Conservation (phyloP, 1,140 invertebrate species). For the Pseudomyrmex cubaensis region DNA sequence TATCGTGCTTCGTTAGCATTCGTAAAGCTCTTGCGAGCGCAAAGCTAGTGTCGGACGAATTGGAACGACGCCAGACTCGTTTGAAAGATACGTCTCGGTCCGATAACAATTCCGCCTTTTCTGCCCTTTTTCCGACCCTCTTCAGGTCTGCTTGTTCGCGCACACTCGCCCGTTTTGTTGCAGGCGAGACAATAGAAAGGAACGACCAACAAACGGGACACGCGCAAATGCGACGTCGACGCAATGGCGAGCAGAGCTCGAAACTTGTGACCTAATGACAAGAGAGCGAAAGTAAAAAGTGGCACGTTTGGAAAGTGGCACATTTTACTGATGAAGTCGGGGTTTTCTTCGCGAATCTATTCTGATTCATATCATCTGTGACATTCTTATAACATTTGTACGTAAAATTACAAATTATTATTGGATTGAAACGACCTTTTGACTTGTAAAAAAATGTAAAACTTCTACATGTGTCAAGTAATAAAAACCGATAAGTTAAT, state of each 20-base stretch:
- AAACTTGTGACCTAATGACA: conserved; percentile 36
- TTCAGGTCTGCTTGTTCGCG: conserved; percentile 20
- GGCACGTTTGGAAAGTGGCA: not conserved
- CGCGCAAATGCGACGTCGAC: conserved; percentile 14
- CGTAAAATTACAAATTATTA: no score
- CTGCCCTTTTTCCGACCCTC: conserved; percentile 21
- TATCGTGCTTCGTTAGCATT: conserved; percentile 67
- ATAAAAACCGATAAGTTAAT: not conserved
- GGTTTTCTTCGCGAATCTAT: not conserved
- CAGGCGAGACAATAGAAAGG: conserved; percentile 25
- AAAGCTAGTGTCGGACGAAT: conserved; percentile 46
- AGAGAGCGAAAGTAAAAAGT: conserved; percentile 30
- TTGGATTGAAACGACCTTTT: no score
- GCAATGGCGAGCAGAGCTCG: not conserved
- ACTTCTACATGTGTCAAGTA: no score
- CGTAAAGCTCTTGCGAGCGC: conserved; percentile 3
- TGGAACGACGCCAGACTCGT: conserved; percentile 43
- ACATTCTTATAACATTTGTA: not conserved
- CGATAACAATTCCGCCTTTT: conserved; percentile 62
- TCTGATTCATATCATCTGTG: not conserved
- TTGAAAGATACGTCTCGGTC: conserved; percentile 40
- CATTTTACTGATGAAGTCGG: conserved; percentile 32
- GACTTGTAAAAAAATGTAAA: no score
- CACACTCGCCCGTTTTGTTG: conserved; percentile 36
- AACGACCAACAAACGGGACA: conserved; percentile 14